Base-by-base conservation (phyloP, 2,113 vertebrate species). In the Sula dactylatra region DNA sequence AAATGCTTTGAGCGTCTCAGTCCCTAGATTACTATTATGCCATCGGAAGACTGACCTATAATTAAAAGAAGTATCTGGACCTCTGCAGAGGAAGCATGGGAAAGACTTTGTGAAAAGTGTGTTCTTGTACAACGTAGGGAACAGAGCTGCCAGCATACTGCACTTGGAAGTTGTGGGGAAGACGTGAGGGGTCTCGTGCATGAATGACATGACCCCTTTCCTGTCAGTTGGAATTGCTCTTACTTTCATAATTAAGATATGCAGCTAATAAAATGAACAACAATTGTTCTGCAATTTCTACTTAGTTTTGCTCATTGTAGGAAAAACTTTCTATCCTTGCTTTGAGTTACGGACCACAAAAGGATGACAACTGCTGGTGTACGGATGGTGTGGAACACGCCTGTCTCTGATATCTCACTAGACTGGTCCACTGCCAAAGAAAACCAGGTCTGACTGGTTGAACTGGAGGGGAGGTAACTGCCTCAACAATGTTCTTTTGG, bases 131-230 rank as follows among this genome's bases (percentile, higher is more conserved):
- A 31, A 13, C 1, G 0, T 8, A 44, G 44, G 25, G 49, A 76
- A 18, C 9, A n/a, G 8, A 21, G 4, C 7, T 64, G 15, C 16
- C 22, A 42, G 21, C 10, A 26, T 25, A 17, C 10, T 40, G 27
- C 6, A 7, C 16, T 65, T 2, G 1, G 31, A 90, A 16, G 1
- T 7, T 70, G 19, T 17, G 18, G 7, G 16, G 16, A 42, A 80
- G 44, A 36, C 0, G 0, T 34, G 34, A 64, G 6, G 3, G 6
- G 18, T 52, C 25, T 52, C 26, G 16, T 13, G 16, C 1, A 24
- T 13, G 18, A 90, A 34, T 36, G 52, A 55, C 4, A 12, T 9
- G 3, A 7, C 3, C 14, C 6, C 8, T 42, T 76, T 73, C 25
- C 40, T 73, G 20, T 32, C 36, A 44, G n/a, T 87, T 5, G 10